A percentile compares a stretch with the other conserved stretches of the same genome.
Evolutionary conservation across 2,797 vertebrate species (phyloP).

Genomic region (Semaprochilodus insignis): DNA sequence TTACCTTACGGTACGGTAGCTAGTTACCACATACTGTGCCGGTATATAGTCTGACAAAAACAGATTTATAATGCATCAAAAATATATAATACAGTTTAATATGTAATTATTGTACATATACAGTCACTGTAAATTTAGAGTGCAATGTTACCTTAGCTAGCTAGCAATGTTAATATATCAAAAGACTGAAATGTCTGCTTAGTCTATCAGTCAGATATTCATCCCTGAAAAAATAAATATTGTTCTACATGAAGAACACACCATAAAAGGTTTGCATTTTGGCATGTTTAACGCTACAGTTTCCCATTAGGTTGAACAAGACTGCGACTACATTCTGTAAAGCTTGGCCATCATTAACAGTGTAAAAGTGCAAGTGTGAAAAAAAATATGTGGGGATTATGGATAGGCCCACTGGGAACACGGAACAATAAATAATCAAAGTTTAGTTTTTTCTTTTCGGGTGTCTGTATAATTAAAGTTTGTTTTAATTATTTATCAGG

Average conservation of each 20-base stretch:
- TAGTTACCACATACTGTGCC: too few species aligned
- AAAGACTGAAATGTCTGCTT: neutral
- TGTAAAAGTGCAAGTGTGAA: neutral
- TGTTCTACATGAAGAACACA: neutral
- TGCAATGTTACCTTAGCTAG: neutral
- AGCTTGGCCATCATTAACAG: neutral
- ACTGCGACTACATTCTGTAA: neutral
- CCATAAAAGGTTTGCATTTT: neutral
- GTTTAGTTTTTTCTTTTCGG: constrained; percentile 9
- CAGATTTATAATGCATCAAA: too few species aligned
- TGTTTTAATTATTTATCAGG: constrained; percentile 23
- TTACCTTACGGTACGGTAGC: too few species aligned
- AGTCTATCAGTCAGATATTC: neutral
- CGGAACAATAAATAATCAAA: constrained; percentile 10
- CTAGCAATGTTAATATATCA: neutral
- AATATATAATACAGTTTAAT: too few species aligned
- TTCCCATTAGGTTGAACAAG: neutral
- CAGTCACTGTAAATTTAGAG: too few species aligned
- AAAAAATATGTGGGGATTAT: neutral
- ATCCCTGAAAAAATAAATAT: neutral
- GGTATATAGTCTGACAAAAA: too few species aligned
- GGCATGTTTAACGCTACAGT: neutral
- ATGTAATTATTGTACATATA: too few species aligned
- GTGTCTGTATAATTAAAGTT: neutral
- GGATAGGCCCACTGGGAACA: neutral